phyloP scores from a whole-genome alignment of 2,888 invertebrate genomes.

The Agelastica alni region DNA sequence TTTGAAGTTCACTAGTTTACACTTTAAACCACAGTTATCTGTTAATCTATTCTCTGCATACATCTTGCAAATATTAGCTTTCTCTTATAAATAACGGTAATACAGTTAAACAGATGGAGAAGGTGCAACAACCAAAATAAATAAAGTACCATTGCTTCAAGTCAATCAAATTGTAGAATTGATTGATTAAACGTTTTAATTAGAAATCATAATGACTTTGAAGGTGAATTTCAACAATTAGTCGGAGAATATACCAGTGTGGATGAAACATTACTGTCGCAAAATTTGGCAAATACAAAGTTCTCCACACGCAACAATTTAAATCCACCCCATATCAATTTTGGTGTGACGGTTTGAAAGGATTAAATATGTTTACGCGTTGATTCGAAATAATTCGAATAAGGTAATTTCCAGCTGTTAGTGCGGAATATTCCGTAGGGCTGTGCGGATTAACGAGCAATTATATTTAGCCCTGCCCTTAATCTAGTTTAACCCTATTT shows the following conservation, averaged over 20 bases:
- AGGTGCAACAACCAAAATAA: too few species aligned
- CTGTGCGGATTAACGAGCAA: slow-evolving; percentile 29
- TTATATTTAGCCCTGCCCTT: slow-evolving; percentile 26
- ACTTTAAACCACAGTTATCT: too few species aligned
- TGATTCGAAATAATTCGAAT: slow-evolving; percentile 35
- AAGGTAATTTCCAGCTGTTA: slow-evolving; percentile 38
- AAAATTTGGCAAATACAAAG: slow-evolving; percentile 12
- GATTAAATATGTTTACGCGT: slow-evolving; percentile 36
- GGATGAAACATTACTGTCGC: neutral
- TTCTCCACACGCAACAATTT: slow-evolving; percentile 15
- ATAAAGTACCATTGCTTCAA: too few species aligned
- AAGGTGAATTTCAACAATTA: too few species aligned
- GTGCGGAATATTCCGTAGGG: slow-evolving; percentile 34
- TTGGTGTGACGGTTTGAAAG: slow-evolving; percentile 31
- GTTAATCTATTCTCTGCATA: too few species aligned
- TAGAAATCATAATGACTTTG: too few species aligned
- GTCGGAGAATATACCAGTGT: neutral
- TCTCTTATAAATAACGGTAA: too few species aligned
- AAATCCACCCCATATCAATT: slow-evolving; percentile 30
- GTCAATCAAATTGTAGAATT: too few species aligned
- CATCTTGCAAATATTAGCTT: too few species aligned
- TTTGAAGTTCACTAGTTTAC: too few species aligned
- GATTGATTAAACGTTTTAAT: too few species aligned
- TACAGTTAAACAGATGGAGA: too few species aligned
- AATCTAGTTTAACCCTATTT: slow-evolving; percentile 23